Percentiles rank a stretch among this genome's conserved stretches.
phyloP scores from a whole-genome alignment of 2,888 invertebrate genomes.

The Lasioglossum malachurum region DNA sequence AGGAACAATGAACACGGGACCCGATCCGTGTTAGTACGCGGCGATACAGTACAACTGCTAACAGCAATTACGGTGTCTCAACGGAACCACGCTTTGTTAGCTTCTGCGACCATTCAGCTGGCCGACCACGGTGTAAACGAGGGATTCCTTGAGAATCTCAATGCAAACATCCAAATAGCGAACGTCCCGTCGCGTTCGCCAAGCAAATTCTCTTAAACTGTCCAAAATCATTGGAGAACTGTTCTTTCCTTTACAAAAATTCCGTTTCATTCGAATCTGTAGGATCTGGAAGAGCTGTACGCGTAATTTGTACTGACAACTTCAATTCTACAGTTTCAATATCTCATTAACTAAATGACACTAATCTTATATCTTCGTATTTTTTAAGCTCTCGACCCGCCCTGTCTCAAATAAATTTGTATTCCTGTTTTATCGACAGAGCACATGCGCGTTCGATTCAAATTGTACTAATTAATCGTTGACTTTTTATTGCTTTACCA shows the following conservation, averaged over 20 bases:
- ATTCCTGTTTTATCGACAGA: neutral
- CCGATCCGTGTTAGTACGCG: constrained; percentile 47
- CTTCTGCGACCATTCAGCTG: constrained; percentile 16
- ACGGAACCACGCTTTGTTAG: neutral
- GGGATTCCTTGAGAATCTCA: neutral
- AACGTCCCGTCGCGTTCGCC: too few relatives aligned
- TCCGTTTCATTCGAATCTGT: neutral
- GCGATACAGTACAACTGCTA: constrained; percentile 47
- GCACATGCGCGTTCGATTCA: neutral
- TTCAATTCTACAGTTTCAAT: neutral
- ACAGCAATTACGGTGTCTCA: constrained; percentile 41
- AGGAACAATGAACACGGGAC: constrained; percentile 79
- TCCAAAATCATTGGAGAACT: neutral
- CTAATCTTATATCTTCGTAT: neutral
- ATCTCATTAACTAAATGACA: neutral
- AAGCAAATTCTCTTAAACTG: neutral
- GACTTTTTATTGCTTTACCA: neutral
- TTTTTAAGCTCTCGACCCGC: neutral
- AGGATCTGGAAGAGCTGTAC: neutral
- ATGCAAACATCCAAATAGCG: neutral
- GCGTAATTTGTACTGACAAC: neutral
- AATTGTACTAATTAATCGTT: neutral
- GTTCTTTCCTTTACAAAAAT: neutral
- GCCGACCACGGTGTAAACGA: neutral
- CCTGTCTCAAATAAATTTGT: neutral